Evolutionary conservation across 2,797 vertebrate species (phyloP).

Genomic region (Remorina albescens): DNA sequence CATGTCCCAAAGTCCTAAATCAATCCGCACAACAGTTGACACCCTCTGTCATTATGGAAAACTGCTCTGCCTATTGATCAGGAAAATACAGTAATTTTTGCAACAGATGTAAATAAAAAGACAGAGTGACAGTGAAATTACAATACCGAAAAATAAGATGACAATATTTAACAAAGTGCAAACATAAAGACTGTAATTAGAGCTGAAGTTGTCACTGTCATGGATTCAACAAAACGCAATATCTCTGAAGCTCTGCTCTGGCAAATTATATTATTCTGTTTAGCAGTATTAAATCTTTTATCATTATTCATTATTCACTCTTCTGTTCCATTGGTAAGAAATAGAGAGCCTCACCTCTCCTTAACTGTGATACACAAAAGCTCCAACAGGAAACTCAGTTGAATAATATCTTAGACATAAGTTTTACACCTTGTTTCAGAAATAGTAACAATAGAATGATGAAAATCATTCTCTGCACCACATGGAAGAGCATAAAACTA

Average conservation of each 20-base stretch:
- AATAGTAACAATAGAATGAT: not conserved
- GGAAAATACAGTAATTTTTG: not conserved
- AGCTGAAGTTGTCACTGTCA: not conserved
- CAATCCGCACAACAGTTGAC: not conserved
- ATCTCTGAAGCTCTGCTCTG: not conserved
- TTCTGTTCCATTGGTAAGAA: not conserved
- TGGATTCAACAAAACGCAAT: not conserved
- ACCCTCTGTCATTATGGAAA: not conserved
- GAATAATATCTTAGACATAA: not conserved
- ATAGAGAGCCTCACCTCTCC: not conserved
- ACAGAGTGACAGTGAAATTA: constrained; percentile 16
- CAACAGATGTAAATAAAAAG: constrained; percentile 2
- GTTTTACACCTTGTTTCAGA: not conserved
- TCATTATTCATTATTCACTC: not conserved
- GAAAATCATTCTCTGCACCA: not conserved
- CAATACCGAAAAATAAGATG: constrained; percentile 10
- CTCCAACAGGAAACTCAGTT: not conserved
- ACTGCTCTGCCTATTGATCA: not conserved
- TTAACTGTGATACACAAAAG: not conserved
- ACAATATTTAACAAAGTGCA: constrained; percentile 13
- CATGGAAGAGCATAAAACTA: not conserved
- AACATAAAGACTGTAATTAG: constrained; percentile 20
- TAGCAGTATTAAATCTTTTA: not conserved
- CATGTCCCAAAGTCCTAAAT: not conserved
- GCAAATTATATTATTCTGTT: not conserved